Evolutionary conservation across 2,888 invertebrate genomes (phyloP).

Genomic region (Stenotaenia linearis): DNA sequence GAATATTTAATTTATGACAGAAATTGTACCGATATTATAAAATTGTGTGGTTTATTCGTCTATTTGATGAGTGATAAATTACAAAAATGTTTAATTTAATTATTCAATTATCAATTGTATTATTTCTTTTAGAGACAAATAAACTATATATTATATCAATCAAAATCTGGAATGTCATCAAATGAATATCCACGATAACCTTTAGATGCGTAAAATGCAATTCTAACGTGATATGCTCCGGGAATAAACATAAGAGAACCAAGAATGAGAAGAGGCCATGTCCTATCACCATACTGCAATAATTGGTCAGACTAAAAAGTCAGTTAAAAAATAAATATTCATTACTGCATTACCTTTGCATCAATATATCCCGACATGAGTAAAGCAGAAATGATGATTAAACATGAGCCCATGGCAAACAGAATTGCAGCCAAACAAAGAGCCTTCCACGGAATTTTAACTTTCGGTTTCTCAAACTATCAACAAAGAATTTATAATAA

Average conservation of each 20-base stretch:
- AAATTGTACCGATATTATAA: too few relatives aligned
- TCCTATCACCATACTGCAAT: constrained; percentile 71
- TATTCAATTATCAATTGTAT: background rate
- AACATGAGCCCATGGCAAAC: constrained; percentile 67
- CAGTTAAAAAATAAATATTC: constrained; percentile 42
- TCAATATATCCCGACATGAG: constrained; percentile 75
- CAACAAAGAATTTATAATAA: background rate
- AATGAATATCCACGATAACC: constrained; percentile 78
- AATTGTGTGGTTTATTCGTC: background rate
- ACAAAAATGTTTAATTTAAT: background rate
- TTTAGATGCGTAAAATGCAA: constrained; percentile 78
- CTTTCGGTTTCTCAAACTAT: constrained; percentile 51
- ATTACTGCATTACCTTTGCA: constrained; percentile 56
- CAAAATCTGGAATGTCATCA: constrained; percentile 83
- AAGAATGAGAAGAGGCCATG: constrained; percentile 82
- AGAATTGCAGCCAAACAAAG: constrained; percentile 68
- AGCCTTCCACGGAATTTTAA: constrained; percentile 77
- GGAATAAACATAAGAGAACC: constrained; percentile 86
- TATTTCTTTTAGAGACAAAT: background rate
- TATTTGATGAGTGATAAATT: background rate
- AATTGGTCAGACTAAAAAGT: too few relatives aligned
- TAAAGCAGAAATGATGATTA: constrained; percentile 70
- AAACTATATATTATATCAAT: constrained; percentile 57
- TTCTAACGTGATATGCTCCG: constrained; percentile 81
- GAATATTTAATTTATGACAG: too few relatives aligned